Conservation (phyloP, 2,888 invertebrate genomes). For the Metallyticus violacea region DNA sequence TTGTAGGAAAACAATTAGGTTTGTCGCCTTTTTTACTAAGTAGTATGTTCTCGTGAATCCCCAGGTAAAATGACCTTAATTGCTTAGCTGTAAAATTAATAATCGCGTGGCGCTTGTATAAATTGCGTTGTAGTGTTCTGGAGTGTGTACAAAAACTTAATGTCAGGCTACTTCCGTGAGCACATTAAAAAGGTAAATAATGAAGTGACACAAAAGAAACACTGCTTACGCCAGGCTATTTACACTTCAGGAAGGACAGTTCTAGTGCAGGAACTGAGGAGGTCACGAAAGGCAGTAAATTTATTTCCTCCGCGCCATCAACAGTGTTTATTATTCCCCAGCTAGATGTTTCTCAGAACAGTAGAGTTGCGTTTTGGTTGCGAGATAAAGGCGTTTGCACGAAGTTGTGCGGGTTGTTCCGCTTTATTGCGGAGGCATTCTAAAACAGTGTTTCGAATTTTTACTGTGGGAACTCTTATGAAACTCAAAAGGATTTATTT, state of each 20-base stretch:
- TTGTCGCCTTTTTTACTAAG: too few species aligned
- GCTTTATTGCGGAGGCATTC: background rate
- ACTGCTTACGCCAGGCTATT: background rate
- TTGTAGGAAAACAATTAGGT: too few species aligned
- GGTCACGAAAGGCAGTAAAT: background rate
- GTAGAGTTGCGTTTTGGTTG: background rate
- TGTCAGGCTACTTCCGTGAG: background rate
- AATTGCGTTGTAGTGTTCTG: background rate
- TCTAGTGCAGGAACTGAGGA: background rate
- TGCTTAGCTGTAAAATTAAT: too few species aligned
- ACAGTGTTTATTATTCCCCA: background rate
- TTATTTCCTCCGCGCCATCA: background rate
- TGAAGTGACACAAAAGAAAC: background rate
- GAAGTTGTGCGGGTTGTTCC: background rate
- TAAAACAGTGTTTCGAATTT: background rate
- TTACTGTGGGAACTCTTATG: background rate
- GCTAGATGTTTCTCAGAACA: background rate
- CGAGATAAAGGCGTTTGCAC: background rate
- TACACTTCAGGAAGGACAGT: background rate
- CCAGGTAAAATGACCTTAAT: too few species aligned
- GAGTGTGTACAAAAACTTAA: background rate
- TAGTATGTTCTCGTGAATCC: too few species aligned
- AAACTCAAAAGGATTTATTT: too few species aligned
- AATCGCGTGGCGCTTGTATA: too few species aligned
- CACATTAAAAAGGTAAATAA: background rate